These are phyloP conservation scores for Lasiommata megera DNA, from an alignment of 2,888 invertebrate genomes.

Conservation along the genomic window DNA sequence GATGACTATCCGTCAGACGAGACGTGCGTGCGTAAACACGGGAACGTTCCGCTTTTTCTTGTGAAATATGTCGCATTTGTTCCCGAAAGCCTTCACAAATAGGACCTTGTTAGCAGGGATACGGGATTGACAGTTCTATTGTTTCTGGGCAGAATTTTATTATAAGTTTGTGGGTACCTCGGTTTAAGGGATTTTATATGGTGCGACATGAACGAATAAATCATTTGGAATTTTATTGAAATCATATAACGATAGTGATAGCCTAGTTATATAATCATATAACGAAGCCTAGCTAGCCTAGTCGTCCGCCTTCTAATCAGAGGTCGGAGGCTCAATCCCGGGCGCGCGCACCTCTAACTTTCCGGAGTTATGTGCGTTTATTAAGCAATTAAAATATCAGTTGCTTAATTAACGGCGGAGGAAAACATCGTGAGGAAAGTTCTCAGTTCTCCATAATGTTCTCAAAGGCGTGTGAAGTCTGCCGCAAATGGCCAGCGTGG, in stretches of 20 bases:
- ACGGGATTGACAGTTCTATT: neutral
- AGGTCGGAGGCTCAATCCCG: no score
- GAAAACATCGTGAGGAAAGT: no score
- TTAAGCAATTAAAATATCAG: no score
- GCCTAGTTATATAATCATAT: no score
- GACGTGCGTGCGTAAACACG: neutral
- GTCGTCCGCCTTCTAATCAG: no score
- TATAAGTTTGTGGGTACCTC: neutral
- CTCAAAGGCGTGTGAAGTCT: no score
- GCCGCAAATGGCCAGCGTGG: no score
- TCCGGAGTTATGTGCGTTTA: no score
- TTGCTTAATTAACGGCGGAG: no score
- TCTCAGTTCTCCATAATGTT: no score
- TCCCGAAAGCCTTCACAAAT: neutral
- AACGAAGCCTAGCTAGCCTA: no score
- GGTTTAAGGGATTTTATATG: neutral
- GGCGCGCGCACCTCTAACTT: no score
- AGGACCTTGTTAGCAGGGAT: neutral
- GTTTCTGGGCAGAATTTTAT: neutral
- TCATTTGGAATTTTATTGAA: neutral
- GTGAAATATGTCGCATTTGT: neutral
- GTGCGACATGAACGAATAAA: neutral
- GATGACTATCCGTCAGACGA: neutral
- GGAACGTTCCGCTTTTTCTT: neutral
- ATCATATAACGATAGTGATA: neutral